These are phyloP conservation scores for Spilosoma lubricipeda DNA, from an alignment of 2,888 invertebrate genomes.

Conservation along the genomic window DNA sequence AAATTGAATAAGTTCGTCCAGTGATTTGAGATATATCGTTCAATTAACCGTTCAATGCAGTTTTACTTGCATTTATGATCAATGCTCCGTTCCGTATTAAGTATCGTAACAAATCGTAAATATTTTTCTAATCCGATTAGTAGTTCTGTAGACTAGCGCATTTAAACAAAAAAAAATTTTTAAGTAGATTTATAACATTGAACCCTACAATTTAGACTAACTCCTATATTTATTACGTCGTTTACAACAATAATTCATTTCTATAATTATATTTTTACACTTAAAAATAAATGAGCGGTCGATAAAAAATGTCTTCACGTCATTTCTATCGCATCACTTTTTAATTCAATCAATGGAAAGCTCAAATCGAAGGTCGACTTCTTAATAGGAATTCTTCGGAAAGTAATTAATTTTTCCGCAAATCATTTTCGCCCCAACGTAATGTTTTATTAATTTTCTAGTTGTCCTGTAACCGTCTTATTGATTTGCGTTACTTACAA, in stretches of 20 bases:
- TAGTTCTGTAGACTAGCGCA: too few species aligned
- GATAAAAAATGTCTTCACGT: constrained; percentile 24
- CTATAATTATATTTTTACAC: neutral
- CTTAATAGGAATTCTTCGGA: constrained; percentile 65
- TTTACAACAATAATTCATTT: neutral
- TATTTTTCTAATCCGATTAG: too few species aligned
- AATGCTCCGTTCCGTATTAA: neutral
- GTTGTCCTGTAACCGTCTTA: constrained; percentile 54
- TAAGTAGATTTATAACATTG: neutral
- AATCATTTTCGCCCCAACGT: constrained; percentile 60
- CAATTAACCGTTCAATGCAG: too few species aligned
- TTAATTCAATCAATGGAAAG: constrained; percentile 41
- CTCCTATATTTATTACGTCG: neutral
- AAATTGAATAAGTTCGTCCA: too few species aligned
- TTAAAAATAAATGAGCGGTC: constrained; percentile 18
- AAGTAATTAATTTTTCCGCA: constrained; percentile 72
- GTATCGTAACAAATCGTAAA: too few species aligned
- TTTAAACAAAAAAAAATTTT: too few species aligned
- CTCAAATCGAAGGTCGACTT: constrained; percentile 45
- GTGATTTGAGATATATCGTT: too few species aligned
- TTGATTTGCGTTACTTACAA: constrained; percentile 37
- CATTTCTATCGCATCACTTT: constrained; percentile 33
- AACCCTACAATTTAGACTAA: neutral
- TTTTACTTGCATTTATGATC: too few species aligned
- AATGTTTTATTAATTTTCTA: constrained; percentile 67